Conservation (phyloP, 2,797 vertebrate species). For the Ceyx erithaca region DNA sequence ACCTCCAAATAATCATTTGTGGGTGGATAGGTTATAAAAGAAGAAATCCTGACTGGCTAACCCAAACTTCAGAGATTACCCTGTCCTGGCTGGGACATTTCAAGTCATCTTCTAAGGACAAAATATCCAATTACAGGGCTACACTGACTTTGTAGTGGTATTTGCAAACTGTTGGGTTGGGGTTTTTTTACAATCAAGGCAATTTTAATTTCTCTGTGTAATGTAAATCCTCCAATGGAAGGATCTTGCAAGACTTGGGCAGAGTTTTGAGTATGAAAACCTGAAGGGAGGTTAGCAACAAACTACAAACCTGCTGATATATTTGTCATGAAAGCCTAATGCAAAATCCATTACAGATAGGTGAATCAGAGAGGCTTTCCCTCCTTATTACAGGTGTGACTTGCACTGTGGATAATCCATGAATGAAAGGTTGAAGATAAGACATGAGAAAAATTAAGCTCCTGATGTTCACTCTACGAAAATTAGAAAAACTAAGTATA, state of each 20-base stretch:
- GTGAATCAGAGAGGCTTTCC: neutral
- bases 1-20: neutral
- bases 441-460: neutral
- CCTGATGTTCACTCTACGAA: neutral
- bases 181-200: neutral
- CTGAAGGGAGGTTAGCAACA: neutral
- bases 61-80: neutral
- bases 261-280: neutral
- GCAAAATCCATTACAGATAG: neutral
- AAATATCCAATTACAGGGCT: neutral
- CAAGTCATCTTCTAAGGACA: neutral
- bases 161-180: neutral
- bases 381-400: neutral
- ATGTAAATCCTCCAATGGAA: neutral
- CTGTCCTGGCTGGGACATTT: neutral
- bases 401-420: neutral
- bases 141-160: neutral
- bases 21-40: neutral
- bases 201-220: neutral
- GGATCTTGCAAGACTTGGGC: neutral
- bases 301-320: neutral
- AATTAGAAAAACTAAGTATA: neutral
- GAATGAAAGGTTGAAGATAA: neutral
- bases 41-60: neutral
- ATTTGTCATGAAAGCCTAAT: neutral